A percentile compares a stretch with the other conserved stretches of the same genome.
Evolutionary conservation across 2,888 invertebrate genomes (phyloP).

Genomic region (Kryphioiulus occultus): DNA sequence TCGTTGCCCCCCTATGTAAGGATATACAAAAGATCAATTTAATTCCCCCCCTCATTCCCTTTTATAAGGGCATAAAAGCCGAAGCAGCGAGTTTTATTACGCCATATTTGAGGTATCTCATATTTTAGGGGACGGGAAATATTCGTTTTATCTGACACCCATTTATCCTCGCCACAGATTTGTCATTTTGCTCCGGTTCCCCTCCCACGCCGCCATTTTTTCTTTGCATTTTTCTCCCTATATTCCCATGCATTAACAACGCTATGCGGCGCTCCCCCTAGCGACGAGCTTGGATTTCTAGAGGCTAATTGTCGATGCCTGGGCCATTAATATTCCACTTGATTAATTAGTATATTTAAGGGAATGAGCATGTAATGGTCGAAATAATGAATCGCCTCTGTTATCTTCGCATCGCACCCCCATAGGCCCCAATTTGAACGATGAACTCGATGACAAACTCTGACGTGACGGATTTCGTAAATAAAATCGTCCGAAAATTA

Average conservation of each 20-base stretch:
- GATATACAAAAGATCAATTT: slow-evolving; percentile 10
- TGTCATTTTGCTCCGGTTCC: neutral
- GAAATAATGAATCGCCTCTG: neutral
- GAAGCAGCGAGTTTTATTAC: slow-evolving; percentile 23
- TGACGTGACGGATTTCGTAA: neutral
- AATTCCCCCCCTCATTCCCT: neutral
- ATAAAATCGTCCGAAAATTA: neutral
- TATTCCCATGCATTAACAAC: neutral
- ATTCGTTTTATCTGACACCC: slow-evolving; percentile 23
- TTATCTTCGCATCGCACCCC: neutral
- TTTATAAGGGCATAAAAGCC: slow-evolving; percentile 10
- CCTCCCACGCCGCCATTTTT: neutral
- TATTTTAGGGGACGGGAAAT: slow-evolving; percentile 23
- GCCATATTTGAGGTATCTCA: slow-evolving; percentile 23
- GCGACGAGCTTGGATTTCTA: neutral
- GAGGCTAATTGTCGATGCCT: neutral
- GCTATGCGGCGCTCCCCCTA: neutral
- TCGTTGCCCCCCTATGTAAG: neutral
- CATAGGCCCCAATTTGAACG: neutral
- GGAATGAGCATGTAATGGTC: neutral
- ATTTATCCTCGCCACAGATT: slow-evolving; percentile 15
- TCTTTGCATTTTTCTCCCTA: neutral
- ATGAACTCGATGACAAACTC: neutral
- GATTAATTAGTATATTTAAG: slow-evolving; percentile 2
- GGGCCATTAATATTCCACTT: neutral